These are phyloP conservation scores for Syrmaticus mikado DNA, from an alignment of 2,113 vertebrate genomes.

Conservation along the genomic window DNA sequence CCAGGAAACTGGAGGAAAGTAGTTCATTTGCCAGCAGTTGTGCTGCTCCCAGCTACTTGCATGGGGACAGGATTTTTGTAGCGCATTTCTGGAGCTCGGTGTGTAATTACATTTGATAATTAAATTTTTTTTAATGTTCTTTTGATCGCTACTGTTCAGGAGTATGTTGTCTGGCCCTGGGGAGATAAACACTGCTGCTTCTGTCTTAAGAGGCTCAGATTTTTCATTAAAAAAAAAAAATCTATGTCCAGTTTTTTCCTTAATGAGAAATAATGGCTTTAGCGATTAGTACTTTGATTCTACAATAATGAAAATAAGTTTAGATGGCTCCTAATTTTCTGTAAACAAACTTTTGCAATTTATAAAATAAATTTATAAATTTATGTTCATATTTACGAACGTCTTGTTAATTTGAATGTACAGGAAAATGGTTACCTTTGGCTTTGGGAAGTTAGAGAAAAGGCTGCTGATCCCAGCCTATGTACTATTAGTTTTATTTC, in stretches of 20 bases:
- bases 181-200: neutral
- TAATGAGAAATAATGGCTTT: neutral
- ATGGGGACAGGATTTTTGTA: fast-evolving
- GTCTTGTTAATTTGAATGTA: neutral
- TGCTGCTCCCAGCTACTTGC: neutral
- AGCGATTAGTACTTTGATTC: neutral
- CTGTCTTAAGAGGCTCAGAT: neutral
- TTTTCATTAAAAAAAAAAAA: neutral
- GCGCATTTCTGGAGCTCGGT: neutral
- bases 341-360: neutral
- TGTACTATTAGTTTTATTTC: neutral
- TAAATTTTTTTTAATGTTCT: neutral
- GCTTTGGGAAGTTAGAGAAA: neutral
- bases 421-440: neutral
- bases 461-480: neutral
- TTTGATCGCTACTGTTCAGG: neutral
- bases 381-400: neutral
- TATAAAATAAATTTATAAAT: neutral
- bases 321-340: neutral
- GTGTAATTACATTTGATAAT: neutral
- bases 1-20: neutral
- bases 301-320: neutral
- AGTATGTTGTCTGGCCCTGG: neutral
- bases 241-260: neutral
- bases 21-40: fast-evolving